A percentile compares a stretch with the other conserved stretches of the same genome.
Conservation (phyloP, 2,113 vertebrate species). For the Lampris incognitus region DNA sequence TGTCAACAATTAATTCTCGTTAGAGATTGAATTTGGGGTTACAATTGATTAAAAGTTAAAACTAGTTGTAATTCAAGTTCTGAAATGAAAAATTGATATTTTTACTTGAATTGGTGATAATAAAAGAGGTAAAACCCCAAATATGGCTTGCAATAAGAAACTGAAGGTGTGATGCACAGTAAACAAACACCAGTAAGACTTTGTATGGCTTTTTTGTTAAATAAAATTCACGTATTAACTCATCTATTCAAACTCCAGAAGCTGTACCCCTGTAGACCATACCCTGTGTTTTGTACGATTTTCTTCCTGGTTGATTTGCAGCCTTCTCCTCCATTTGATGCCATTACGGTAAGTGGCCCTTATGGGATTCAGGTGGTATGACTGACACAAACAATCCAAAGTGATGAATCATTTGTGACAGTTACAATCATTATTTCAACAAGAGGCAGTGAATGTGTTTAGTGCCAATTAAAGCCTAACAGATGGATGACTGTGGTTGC, state of each 20-base stretch:
- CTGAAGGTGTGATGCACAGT: too few relatives aligned
- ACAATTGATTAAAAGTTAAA: too few relatives aligned
- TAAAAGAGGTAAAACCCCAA: too few relatives aligned
- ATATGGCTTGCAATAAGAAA: too few relatives aligned
- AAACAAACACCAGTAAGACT: too few relatives aligned
- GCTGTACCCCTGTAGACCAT: not conserved
- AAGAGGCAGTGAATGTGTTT: slow-evolving; percentile 28
- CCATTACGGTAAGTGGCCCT: slow-evolving; percentile 11
- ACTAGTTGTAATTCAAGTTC: too few relatives aligned
- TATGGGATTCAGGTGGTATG: slow-evolving; percentile 11
- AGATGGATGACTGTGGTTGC: slow-evolving; percentile 33
- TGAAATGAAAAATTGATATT: too few relatives aligned
- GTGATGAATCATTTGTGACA: slow-evolving; percentile 52
- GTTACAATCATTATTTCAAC: slow-evolving; percentile 38
- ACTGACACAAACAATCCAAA: slow-evolving; percentile 28
- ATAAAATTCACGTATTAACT: too few relatives aligned
- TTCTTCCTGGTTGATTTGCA: not conserved
- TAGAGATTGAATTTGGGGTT: too few relatives aligned
- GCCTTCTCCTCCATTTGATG: not conserved
- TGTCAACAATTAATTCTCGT: too few relatives aligned
- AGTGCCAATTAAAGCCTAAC: slow-evolving; percentile 38
- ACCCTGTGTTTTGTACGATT: not conserved
- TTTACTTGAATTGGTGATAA: too few relatives aligned
- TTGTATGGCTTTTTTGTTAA: too few relatives aligned
- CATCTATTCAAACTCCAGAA: not conserved